Base-by-base conservation (phyloP, 2,888 invertebrate genomes). In the Tanytarsus gracilentus region DNA sequence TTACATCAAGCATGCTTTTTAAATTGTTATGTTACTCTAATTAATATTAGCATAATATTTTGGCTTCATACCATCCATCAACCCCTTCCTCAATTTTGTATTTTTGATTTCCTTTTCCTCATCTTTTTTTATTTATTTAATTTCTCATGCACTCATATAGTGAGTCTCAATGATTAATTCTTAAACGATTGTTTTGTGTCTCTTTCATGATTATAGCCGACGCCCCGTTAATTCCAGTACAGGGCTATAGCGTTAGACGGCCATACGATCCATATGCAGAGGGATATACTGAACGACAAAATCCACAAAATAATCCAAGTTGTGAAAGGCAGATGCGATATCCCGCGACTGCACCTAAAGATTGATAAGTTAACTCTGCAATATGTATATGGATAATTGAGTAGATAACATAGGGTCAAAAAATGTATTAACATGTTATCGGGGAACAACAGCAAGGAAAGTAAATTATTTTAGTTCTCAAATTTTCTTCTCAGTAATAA, bases 201-300 rank as follows among this genome's bases (percentile, higher is more conserved):
- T 49, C 11, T 49, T 4, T 26, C n/a, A n/a, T 49, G n/a, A 18
- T 44, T 27, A 50, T 27, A 60, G 60, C 50, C 50, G 49, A 49
- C 60, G 60, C 50, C 48, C 60, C 60, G n/a, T 50, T 60, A 60
- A 60, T 60, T 30, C 60, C 60, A 49, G 60, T 39, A 50, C 60
- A 23, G 60, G 60, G 60, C 26, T 60, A 60, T 60, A 60, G 33
- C 30, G n/a, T 23, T 14, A 40, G 50, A 40, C 40, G 30, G n/a
- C 36, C 30, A 21, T 30, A 33, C 29, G 58, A 58, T 27, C 58
- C 58, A 14, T 58, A 44, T 14, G 44, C 40, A 5, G 58, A 58
- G 16, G 58, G 58, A 26, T 58, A 58, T 27, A 58, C 27, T 14
- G 58, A 58, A 14, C 44, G 58, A 21, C 44, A 58, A 30, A 44